Base-by-base conservation (phyloP, 2,888 invertebrate species). In the Limnephilus marmoratus region DNA sequence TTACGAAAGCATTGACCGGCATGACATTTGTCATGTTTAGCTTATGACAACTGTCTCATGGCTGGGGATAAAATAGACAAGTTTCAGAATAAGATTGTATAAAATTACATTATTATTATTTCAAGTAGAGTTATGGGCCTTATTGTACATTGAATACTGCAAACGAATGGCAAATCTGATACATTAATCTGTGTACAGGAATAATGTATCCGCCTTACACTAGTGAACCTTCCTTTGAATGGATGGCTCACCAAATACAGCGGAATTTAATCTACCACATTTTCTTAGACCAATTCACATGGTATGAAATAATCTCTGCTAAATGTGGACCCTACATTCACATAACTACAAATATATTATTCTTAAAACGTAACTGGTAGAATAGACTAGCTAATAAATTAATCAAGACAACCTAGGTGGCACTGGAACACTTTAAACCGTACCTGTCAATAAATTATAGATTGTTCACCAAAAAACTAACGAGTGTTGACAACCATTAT, bases 141-240 rank as follows among this genome's bases (percentile, higher is more conserved):
- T 9, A 24, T n/a, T 9, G 7, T 24, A 68, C 13, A 24, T 9
- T 15, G 1, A 53, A 18, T 53, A 53, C 7, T 4, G 7, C 15
- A 18, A 49, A 13, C 3, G 13, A 13, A 53, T 1, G 4, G 2
- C 53, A 53, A 68, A 68, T 68, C 4, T 68, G 24, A 7, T 68
- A 7, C 24, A 68, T 7, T 24, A 7, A 68, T 68, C 24, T 68
- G n/a, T n/a, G 7, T n/a, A 68, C 9, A 24, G 68, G 24, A 24
- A 24, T 24, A n/a, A 68, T 92, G 93, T 93, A 49, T 89, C 92
- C 85, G 45, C 90, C 85, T 91, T 93, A 93, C 93, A 93, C 92
- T 91, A 90, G 85, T 90, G 41, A 85, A 85, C 83, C 15, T 29
- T 45, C 92, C 85, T 29, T 85, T 82, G 83, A 82, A 49, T 31